These are phyloP conservation scores for Chrysomallon squamiferum DNA, from an alignment of 1,140 invertebrate genomes.

Conservation along the genomic window DNA sequence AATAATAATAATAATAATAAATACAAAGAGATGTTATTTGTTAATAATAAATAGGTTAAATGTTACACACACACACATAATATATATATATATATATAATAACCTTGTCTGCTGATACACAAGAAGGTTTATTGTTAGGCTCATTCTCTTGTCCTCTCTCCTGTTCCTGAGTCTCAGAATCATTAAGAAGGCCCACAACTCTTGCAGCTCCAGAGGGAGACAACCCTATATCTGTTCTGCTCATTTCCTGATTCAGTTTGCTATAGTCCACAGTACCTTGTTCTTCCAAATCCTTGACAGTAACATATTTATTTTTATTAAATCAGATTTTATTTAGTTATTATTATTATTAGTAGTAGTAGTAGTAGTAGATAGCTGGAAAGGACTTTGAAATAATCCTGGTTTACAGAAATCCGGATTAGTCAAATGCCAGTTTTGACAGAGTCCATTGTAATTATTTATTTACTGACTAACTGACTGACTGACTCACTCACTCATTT, in stretches of 20 bases:
- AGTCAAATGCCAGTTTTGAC: background rate
- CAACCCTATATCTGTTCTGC: slow-evolving; percentile 44
- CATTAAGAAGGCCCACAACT: background rate
- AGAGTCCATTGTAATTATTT: background rate
- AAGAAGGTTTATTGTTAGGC: no score
- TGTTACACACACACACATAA: background rate
- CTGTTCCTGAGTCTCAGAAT: background rate
- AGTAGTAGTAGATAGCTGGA: background rate
- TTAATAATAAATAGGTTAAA: no score
- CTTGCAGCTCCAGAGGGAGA: slow-evolving; percentile 16
- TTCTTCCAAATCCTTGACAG: slow-evolving; percentile 45
- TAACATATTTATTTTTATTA: background rate
- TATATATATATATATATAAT: background rate
- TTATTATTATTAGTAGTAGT: background rate
- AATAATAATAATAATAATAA: background rate
- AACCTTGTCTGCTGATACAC: background rate
- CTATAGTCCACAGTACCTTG: slow-evolving; percentile 51
- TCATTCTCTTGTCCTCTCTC: background rate
- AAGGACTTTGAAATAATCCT: background rate
- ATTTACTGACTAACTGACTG: background rate
- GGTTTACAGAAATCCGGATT: background rate
- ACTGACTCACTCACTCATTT: no score
- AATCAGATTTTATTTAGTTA: background rate
- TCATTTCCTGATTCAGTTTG: slow-evolving; percentile 50
- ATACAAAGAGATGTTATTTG: background rate